Percentiles rank a stretch among this genome's conserved stretches.
phyloP scores from a whole-genome alignment of 2,888 invertebrate species.

The Steinernema carpocapsae region DNA sequence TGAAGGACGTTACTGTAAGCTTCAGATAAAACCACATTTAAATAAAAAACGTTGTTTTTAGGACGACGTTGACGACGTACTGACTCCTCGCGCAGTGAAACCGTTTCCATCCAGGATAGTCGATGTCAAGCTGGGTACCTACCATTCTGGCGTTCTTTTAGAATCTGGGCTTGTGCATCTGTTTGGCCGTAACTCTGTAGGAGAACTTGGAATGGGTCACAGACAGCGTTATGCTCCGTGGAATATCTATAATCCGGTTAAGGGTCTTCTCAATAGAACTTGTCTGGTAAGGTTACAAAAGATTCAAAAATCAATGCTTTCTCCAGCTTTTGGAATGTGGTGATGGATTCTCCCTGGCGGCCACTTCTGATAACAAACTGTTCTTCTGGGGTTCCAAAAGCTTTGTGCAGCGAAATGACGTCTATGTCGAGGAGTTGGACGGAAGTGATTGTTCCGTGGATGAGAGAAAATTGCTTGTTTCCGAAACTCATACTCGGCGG shows the following conservation, averaged over 20 bases:
- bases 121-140: constrained; percentile 75
- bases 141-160: constrained; percentile 73
- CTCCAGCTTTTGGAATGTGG: constrained; percentile 76
- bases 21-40: too few species aligned
- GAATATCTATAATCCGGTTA: constrained; percentile 71
- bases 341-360: constrained; percentile 76
- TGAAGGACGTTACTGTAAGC: constrained; percentile 66
- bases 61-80: constrained; percentile 71
- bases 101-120: constrained; percentile 74
- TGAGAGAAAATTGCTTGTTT: constrained; percentile 1
- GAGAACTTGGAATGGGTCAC: constrained; percentile 75
- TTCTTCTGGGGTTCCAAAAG: constrained; percentile 76
- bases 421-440: constrained; percentile 2
- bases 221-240: constrained; percentile 65
- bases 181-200: constrained; percentile 76
- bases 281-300: constrained; percentile 47
- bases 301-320: not conserved
- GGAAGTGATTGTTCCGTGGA: not conserved
- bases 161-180: constrained; percentile 76
- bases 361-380: constrained; percentile 76
- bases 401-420: not conserved
- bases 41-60: constrained; percentile 66
- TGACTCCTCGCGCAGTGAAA: constrained; percentile 71
- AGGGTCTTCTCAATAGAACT: constrained; percentile 68
- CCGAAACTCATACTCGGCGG: not conserved